phyloP scores from a whole-genome alignment of 2,797 vertebrate species.

The Monodelphis domestica region DNA sequence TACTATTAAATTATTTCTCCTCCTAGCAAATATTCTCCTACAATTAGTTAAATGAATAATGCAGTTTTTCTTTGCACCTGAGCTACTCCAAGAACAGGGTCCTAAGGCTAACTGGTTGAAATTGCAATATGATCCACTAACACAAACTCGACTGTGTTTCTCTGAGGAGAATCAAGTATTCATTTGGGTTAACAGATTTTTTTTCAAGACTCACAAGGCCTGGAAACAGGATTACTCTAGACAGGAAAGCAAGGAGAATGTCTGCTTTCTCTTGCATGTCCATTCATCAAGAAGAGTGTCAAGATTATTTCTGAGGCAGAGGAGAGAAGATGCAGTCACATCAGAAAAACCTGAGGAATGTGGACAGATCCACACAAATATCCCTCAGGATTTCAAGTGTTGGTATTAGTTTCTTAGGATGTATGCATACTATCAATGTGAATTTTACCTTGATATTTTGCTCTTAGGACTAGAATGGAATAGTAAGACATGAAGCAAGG shows the following conservation, averaged over 20 bases:
- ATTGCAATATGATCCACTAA: neutral
- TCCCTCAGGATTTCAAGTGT: neutral
- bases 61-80: constrained; percentile 22
- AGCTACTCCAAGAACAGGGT: neutral
- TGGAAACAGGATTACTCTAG: constrained; percentile 15
- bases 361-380: neutral
- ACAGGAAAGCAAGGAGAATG: neutral
- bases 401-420: constrained; percentile 36
- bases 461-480: neutral
- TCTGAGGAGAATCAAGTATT: constrained; percentile 1
- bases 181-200: neutral
- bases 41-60: neutral
- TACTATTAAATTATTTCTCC: neutral
- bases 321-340: neutral
- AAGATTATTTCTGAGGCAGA: constrained; percentile 35
- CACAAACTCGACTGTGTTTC: neutral
- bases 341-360: neutral
- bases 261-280: constrained; percentile 2
- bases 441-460: constrained; percentile 19
- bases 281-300: constrained; percentile 36
- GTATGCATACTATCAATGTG: constrained; percentile 6
- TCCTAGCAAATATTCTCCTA: neutral
- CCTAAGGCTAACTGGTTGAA: neutral
- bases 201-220: neutral
- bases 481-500: neutral